Base-by-base conservation (phyloP, 2,113 vertebrate genomes). In the Grantiella picta region DNA sequence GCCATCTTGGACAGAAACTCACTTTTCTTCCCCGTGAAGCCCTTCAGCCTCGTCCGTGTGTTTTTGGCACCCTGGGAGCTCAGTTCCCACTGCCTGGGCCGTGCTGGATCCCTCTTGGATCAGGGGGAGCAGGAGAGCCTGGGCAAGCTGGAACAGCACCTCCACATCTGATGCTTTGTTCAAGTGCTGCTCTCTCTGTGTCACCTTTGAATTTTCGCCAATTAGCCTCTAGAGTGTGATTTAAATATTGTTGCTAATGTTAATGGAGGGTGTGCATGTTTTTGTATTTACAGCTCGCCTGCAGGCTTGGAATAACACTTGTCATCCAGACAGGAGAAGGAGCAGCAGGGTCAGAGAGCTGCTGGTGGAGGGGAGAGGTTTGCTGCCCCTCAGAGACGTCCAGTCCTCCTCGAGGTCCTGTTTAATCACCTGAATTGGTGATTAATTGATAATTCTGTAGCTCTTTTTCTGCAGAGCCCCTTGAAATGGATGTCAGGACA, bases 151-250 rank as follows among this genome's bases (percentile, higher is more conserved):
- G n/a, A 93, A 90, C 93, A 91, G 3, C 56, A 57, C 40, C 38
- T 87, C 82, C 65, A 24, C 44, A 12, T 66, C 87, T 91, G 70
- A 75, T 75, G 82, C 60, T 90, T 93, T 84, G 25, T 90, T 91
- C 79, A 56, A 86, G 76, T 70, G 87, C 59, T 94, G 54, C 78
- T 96, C 40, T 82, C 24, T 90, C 80, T 92, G 61, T 92, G 84
- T 92, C 91, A 92, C 66, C 63, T 60, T 85, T 94, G 95, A 94
- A 83, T 91, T 82, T 65, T 38, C 6, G 91, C 81, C 94, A 95
- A 40, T 91, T 96, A 76, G 89, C 81, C 77, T 93, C 77, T 53
- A 36, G 70, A 95, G 38, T 23, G 53, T 28, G 73, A 78, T 84
- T 86, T 90, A 80, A 94, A 92, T 91, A 64, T 40, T 69, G 80